phyloP scores from a whole-genome alignment of 2,113 vertebrate genomes.

The Mustelus asterias region DNA sequence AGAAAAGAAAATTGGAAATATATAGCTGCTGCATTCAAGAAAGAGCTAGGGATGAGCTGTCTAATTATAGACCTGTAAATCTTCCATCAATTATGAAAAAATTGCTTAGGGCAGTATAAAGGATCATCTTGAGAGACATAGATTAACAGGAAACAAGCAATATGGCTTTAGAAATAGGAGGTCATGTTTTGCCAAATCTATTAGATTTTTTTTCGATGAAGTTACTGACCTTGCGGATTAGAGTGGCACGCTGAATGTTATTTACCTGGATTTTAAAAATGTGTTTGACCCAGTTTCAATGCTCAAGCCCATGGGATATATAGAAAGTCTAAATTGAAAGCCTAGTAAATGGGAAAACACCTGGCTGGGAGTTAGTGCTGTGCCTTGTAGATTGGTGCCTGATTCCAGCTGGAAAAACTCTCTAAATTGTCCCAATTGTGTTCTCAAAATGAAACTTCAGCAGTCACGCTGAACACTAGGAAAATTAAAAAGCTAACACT shows the following conservation, averaged over 20 bases:
- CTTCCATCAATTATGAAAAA: constrained; percentile 3
- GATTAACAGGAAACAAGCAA: constrained; percentile 28
- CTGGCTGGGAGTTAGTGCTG: constrained; percentile 6
- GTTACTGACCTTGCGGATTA: constrained; percentile 17
- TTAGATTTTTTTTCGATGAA: constrained; percentile 29
- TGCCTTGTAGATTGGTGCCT: not conserved
- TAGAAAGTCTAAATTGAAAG: not conserved
- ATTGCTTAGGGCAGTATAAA: constrained; percentile 21
- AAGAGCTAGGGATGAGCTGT: constrained; percentile 5
- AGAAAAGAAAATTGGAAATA: constrained; percentile 20
- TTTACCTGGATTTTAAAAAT: constrained; percentile 20
- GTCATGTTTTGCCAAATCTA: constrained; percentile 26
- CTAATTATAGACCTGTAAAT: constrained; percentile 25
- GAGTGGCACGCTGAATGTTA: constrained; percentile 9
- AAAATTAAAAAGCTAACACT: not conserved
- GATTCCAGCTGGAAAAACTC: not conserved
- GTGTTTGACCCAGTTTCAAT: not conserved
- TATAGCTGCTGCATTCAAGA: not conserved
- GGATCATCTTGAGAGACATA: not conserved
- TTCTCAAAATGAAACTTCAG: not conserved
- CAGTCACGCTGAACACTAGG: not conserved
- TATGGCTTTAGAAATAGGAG: not conserved
- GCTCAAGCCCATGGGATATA: constrained; percentile 22
- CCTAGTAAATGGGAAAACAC: not conserved
- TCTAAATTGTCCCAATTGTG: not conserved